A percentile compares a stretch with the other conserved stretches of the same genome.
Evolutionary conservation across 1,140 invertebrate species (phyloP).

Genomic region (Penaeus indicus): DNA sequence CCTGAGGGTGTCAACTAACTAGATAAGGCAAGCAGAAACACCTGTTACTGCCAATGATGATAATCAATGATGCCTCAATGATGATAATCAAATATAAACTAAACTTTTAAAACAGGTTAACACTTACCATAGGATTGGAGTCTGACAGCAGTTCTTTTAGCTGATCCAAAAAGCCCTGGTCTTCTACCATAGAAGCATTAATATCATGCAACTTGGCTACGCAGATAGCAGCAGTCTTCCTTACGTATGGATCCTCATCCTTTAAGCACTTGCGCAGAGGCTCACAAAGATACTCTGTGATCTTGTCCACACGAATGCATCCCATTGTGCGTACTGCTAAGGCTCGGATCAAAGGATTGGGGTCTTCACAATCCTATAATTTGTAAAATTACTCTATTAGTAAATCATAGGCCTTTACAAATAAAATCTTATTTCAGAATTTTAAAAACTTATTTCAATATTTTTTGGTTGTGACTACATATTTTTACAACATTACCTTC

Average conservation of each 20-base stretch:
- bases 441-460: no score
- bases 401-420: not conserved
- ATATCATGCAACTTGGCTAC: conserved; percentile 99
- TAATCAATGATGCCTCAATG: no score
- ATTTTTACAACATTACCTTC: conserved; percentile 79
- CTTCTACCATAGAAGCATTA: conserved; percentile 96
- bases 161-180: conserved; percentile 98
- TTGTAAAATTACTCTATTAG: conserved; percentile 21
- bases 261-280: conserved; percentile 97
- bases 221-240: conserved; percentile 99
- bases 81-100: not conserved
- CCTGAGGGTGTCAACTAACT: no score
- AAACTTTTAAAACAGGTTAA: not conserved
- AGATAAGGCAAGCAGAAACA: no score
- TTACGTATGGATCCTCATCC: conserved; percentile 99
- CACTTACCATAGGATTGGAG: conserved; percentile 97
- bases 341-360: conserved; percentile 98
- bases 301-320: conserved; percentile 99
- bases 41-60: no score
- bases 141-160: conserved; percentile 97
- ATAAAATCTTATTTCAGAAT: not conserved
- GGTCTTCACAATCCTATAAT: conserved; percentile 97
- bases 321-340: conserved; percentile 99
- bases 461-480: no score
- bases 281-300: conserved; percentile 99